Evolutionary conservation across 2,797 vertebrate genomes (phyloP), one percentile per base, ranked within the genome.

Genomic region (Takifugu ocellatus): DNA sequence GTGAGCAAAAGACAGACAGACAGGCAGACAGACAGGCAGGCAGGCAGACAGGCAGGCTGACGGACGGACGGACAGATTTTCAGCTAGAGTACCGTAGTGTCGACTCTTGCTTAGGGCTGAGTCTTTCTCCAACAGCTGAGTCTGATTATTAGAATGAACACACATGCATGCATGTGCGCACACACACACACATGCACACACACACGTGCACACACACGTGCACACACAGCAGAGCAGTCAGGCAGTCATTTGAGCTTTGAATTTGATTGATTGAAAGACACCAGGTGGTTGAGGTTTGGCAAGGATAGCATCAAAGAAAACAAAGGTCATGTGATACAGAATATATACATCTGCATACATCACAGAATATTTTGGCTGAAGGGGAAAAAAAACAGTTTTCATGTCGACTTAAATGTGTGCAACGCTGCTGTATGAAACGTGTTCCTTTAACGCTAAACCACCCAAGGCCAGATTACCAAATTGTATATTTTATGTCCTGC

Each of bases 91-190:
- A 12, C 14, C 27, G 21, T 50, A 17, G 49, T 10, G 26, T 61
- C 3, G 31, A 61, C 58, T 56, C 2, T 48, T 36, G 72, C 80
- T 70, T 49, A 31, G 0, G 53, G 79, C 59, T 25, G 29, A 27
- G 26, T 67, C 68, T 59, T 66, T 72, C 70, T 48, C 75, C 46
- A 70, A 62, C 81, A 82, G 83, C 83, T 80, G 75, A 62, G 79
- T 63, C 77, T 70, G 68, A 68, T 76, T 63, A 69, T 77, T 78
- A 66, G 54, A 76, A 66, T 54, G 60, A 82, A 66, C 45, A 54
- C 39, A 49, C 47, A 54, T 25, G 59, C 14, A 48, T 14, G 44
- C 49, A 52, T 53, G 56, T 26, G 60, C 14, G 45, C 51, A 49
- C 50, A 56, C 25, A 25, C 15, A 45, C 49, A 58, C 39, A 66